These are phyloP conservation scores for Standfussiana lucernea DNA, from an alignment of 2,888 invertebrate genomes.

Conservation along the genomic window DNA sequence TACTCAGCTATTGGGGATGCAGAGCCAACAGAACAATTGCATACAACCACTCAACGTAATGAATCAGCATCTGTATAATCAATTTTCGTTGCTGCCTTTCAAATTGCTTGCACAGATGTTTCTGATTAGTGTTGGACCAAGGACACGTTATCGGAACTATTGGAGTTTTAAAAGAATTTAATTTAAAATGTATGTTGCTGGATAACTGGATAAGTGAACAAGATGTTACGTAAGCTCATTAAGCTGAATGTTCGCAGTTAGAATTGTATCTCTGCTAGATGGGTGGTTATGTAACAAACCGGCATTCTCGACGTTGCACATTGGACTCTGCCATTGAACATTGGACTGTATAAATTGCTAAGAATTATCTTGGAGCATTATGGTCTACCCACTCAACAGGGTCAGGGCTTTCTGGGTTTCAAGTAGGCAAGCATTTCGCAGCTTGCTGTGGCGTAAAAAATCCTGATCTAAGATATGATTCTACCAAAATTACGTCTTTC, in stretches of 20 bases:
- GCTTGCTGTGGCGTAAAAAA: neutral
- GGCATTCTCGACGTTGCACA: slow-evolving; percentile 23
- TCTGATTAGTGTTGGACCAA: slow-evolving; percentile 31
- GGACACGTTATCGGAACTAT: slow-evolving; percentile 40
- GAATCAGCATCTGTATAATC: slow-evolving; percentile 56
- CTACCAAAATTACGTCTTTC: neutral
- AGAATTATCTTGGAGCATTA: slow-evolving; percentile 27
- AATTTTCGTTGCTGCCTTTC: slow-evolving; percentile 29
- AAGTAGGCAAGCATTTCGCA: neutral
- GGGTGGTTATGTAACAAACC: slow-evolving; percentile 42
- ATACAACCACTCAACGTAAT: slow-evolving; percentile 44
- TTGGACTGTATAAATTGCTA: slow-evolving; percentile 18
- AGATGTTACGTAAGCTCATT: slow-evolving; percentile 46
- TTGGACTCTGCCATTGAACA: slow-evolving; percentile 33
- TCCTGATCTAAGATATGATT: neutral
- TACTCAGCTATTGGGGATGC: slow-evolving; percentile 56
- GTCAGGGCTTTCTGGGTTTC: neutral
- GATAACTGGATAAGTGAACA: slow-evolving; percentile 41
- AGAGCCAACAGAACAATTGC: slow-evolving; percentile 37
- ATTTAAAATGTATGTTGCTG: slow-evolving; percentile 32
- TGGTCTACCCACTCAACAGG: neutral
- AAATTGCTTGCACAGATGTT: slow-evolving; percentile 45
- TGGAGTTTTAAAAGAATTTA: slow-evolving; percentile 22
- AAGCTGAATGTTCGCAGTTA: slow-evolving; percentile 25
- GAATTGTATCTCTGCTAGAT: slow-evolving; percentile 30